Percentiles rank a stretch among this genome's conserved stretches.
phyloP scores from a whole-genome alignment of 2,888 invertebrate species.

The Clostera curtula region DNA sequence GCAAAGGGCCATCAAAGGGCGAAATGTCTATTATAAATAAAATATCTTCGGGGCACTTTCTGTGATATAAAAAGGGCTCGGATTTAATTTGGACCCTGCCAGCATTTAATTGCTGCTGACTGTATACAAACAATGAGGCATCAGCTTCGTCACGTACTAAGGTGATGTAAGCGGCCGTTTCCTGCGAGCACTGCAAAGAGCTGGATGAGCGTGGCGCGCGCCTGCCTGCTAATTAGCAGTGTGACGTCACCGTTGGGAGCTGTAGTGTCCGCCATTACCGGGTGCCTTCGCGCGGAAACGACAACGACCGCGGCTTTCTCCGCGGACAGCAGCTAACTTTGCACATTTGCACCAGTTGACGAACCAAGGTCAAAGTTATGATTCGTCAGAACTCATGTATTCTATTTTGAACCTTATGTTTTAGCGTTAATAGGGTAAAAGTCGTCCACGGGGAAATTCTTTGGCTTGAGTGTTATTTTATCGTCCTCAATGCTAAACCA shows the following conservation, averaged over 20 bases:
- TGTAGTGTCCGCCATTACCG: slow-evolving; percentile 54
- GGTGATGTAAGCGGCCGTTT: slow-evolving; percentile 66
- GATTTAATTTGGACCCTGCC: too few species aligned
- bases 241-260: slow-evolving; percentile 62
- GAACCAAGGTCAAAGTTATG: slow-evolving; percentile 31
- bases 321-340: slow-evolving; percentile 34
- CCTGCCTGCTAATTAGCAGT: slow-evolving; percentile 59
- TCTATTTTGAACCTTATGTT: too few species aligned
- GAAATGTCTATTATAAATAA: too few species aligned
- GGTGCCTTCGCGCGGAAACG: slow-evolving; percentile 69
- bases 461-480: too few species aligned
- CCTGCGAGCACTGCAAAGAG: slow-evolving; percentile 50
- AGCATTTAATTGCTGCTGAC: too few species aligned
- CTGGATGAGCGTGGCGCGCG: slow-evolving; percentile 45
- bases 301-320: slow-evolving; percentile 71
- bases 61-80: too few species aligned
- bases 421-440: too few species aligned
- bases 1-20: too few species aligned
- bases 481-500: too few species aligned
- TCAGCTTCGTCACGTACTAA: slow-evolving; percentile 39
- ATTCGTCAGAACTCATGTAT: slow-evolving; percentile 1
- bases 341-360: slow-evolving; percentile 29
- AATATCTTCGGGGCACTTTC: too few species aligned
- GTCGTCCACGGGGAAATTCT: too few species aligned
- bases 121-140: slow-evolving; percentile 43